phyloP scores from a whole-genome alignment of 2,888 invertebrate species.

The Polymixis lichenea region DNA sequence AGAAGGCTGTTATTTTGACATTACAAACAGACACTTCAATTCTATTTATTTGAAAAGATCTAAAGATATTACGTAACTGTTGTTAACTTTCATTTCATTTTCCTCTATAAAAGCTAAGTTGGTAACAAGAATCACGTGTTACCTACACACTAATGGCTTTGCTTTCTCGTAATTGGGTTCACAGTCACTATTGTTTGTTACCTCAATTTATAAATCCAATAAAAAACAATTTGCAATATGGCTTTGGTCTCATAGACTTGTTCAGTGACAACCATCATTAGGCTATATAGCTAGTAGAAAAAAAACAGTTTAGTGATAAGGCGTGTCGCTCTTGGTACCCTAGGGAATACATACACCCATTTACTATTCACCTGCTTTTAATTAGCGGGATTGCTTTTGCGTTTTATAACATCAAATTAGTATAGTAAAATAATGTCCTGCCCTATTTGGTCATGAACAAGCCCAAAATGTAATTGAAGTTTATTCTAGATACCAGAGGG shows the following conservation, averaged over 20 bases:
- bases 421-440: conserved; percentile 5
- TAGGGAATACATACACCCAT: conserved; percentile 39
- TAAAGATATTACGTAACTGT: neutral
- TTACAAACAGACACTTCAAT: no score
- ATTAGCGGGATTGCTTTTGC: conserved; percentile 46
- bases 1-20: no score
- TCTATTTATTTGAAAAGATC: no score
- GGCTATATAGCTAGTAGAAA: conserved; percentile 5
- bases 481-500: neutral
- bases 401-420: conserved; percentile 28
- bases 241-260: conserved; percentile 8
- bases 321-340: conserved; percentile 38
- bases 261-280: neutral
- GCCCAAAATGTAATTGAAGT: conserved; percentile 10
- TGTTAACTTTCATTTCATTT: conserved; percentile 18
- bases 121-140: conserved; percentile 43
- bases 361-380: conserved; percentile 31
- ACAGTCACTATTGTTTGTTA: conserved; percentile 3
- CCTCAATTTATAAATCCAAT: conserved; percentile 37
- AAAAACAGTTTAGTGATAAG: conserved; percentile 18
- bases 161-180: conserved; percentile 36
- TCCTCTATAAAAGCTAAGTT: conserved; percentile 23
- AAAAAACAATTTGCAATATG: conserved; percentile 42
- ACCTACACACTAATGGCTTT: conserved; percentile 44
- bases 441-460: conserved; percentile 16